Base-by-base conservation (phyloP, 2,113 vertebrate genomes). In the Microcebus murinus region DNA sequence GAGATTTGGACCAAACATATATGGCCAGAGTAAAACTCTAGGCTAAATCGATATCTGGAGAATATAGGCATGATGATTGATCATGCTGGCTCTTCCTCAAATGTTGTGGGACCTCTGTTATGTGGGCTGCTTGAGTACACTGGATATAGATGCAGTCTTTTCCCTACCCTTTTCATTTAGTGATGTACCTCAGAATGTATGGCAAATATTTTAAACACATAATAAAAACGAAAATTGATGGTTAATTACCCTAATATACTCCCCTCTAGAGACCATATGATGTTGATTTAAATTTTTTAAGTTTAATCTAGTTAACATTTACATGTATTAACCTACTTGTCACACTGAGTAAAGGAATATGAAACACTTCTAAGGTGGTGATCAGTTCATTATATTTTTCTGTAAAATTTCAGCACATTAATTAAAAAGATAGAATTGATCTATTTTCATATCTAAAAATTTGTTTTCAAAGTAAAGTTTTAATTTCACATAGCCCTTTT, bases 201-300 rank as follows among this genome's bases (percentile, higher is more conserved):
- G 82, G 39, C 17, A 96, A 91, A 87, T 45, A 90, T 39, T 90
- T 94, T 90, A 21, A 8, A 79, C 18, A 84, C 31, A 68, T 25
- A 74, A 52, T 71, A 39, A 70, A 65, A 71, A 90, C 81, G 21
- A 82, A 87, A 77, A 87, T 77, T 11, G 17, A 91, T 89, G 45
- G 11, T 85, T 74, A 91, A 59, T 34, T 13, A 76, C 3, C 36
- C 11, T 70, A 87, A 80, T 77, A 65, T 2, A 34, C 3, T 90
- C 45, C 18, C 5, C 17, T 90, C 61, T 18, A 52, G 81, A 80
- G 18, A 39, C 25, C 93, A 10, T 83, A 48, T 80, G 63, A 79
- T 55, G 9, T 68, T 94, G 34, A 10, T 39, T 76, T 89, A 29
- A 61, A 67, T 79, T 88, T 85, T 95, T 96, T 82, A 87, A 73